A percentile compares a stretch with the other conserved stretches of the same genome.
Conservation (phyloP, 2,888 invertebrate species). For the Acrobasis repandana region DNA sequence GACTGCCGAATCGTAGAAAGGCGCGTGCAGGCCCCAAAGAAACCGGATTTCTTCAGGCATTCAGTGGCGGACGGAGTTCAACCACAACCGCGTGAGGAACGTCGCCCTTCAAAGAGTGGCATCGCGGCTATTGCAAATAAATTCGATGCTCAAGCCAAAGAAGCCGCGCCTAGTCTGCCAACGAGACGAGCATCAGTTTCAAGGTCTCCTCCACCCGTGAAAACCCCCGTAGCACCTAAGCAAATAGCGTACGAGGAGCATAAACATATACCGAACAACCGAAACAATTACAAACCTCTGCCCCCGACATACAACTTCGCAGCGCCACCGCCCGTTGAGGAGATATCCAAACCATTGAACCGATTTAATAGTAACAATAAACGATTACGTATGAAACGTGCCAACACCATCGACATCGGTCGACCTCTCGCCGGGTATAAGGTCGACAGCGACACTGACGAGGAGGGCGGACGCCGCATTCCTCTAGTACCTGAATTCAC, state of each 20-base stretch:
- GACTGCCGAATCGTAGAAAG: slow-evolving; percentile 57
- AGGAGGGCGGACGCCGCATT: slow-evolving; percentile 56
- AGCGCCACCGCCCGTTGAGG: slow-evolving; percentile 60
- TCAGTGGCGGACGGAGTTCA: slow-evolving; percentile 60
- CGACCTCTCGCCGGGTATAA: slow-evolving; percentile 85
- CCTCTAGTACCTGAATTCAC: slow-evolving; percentile 86
- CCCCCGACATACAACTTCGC: slow-evolving; percentile 75
- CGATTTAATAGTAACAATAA: slow-evolving; percentile 83
- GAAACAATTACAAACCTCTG: slow-evolving; percentile 57
- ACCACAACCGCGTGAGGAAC: slow-evolving; percentile 39
- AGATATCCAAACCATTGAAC: slow-evolving; percentile 61
- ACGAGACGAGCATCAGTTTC: slow-evolving; percentile 37
- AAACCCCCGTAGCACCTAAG: slow-evolving; percentile 28
- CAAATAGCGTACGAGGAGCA: slow-evolving; percentile 44
- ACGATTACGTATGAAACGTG: slow-evolving; percentile 91
- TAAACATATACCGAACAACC: slow-evolving; percentile 43
- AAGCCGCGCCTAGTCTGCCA: slow-evolving; percentile 36
- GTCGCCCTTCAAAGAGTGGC: slow-evolving; percentile 59
- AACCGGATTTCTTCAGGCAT: slow-evolving; percentile 68
- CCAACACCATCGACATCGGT: slow-evolving; percentile 94
- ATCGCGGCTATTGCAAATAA: slow-evolving; percentile 72
- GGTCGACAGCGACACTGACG: slow-evolving; percentile 75
- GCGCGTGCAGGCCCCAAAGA: slow-evolving; percentile 50
- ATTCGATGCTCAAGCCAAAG: slow-evolving; percentile 58
- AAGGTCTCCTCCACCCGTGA: slow-evolving; percentile 28